Percentiles rank a stretch among this genome's conserved stretches.
Conservation (phyloP, 2,113 vertebrate species). For the Takifugu flavidus region DNA sequence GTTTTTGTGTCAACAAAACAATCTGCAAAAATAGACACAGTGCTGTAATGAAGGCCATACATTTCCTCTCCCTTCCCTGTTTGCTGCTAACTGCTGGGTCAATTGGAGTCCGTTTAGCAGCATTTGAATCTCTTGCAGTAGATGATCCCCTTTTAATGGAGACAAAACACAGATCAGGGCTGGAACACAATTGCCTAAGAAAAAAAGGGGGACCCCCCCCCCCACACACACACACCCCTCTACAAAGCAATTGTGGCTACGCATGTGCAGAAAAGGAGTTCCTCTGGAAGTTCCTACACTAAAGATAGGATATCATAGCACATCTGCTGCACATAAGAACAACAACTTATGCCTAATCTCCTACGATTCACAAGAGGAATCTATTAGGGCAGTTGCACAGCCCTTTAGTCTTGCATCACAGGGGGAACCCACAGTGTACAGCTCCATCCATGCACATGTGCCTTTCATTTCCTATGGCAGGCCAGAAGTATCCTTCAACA, state of each 20-base stretch:
- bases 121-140: constrained; percentile 86
- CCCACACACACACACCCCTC: background rate
- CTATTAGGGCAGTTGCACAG: constrained; percentile 68
- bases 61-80: constrained; percentile 85
- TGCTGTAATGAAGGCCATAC: constrained; percentile 93
- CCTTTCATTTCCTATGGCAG: constrained; percentile 83
- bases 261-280: constrained; percentile 12
- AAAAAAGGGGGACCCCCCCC: constrained; percentile 35
- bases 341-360: constrained; percentile 54
- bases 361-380: constrained; percentile 65
- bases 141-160: constrained; percentile 77
- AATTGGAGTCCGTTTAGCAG: constrained; percentile 90
- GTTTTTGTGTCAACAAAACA: constrained; percentile 82
- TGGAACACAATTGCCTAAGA: constrained; percentile 41
- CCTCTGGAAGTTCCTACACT: constrained; percentile 33
- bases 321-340: constrained; percentile 53
- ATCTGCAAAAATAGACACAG: constrained; percentile 91
- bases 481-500: constrained; percentile 79
- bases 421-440: constrained; percentile 37
- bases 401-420: constrained; percentile 59
- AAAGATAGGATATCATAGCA: constrained; percentile 28
- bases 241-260: constrained; percentile 36
- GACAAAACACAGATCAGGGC: constrained; percentile 61
- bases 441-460: constrained; percentile 61
- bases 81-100: constrained; percentile 87